A percentile compares a stretch with the other conserved stretches of the same genome.
These are phyloP conservation scores for Alaudala cheleensis DNA, from an alignment of 2,113 vertebrate genomes.

Conservation along the genomic window DNA sequence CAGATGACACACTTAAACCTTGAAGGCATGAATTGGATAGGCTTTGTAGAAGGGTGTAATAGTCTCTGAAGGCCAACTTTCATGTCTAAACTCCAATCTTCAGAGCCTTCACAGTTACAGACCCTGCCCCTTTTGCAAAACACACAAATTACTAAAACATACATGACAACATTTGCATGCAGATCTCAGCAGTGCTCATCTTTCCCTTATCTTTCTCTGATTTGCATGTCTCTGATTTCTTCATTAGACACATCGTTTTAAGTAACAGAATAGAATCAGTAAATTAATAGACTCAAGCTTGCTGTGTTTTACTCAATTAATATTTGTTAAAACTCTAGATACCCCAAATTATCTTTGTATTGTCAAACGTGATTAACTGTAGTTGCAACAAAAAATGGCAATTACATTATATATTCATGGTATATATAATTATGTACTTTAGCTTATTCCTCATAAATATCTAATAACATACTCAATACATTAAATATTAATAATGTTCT, in stretches of 20 bases:
- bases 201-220: neutral
- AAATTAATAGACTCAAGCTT: neutral
- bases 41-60: neutral
- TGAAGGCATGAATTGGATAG: neutral
- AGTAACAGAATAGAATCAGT: neutral
- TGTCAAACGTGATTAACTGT: neutral
- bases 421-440: constrained; percentile 3
- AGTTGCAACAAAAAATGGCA: neutral
- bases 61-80: neutral
- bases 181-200: neutral
- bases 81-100: neutral
- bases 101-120: neutral
- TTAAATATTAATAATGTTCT: constrained; percentile 57
- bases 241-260: constrained; percentile 3
- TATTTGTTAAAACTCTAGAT: neutral
- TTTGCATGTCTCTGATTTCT: constrained; percentile 51
- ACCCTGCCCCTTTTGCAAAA: neutral
- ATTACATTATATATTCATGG: constrained; percentile 42
- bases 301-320: neutral
- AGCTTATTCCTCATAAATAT: constrained; percentile 69
- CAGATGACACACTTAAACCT: neutral
- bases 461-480: constrained; percentile 51
- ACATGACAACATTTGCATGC: neutral
- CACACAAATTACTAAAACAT: neutral
- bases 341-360: neutral